phyloP scores from a whole-genome alignment of 2,113 vertebrate species.

The Hucho hucho region DNA sequence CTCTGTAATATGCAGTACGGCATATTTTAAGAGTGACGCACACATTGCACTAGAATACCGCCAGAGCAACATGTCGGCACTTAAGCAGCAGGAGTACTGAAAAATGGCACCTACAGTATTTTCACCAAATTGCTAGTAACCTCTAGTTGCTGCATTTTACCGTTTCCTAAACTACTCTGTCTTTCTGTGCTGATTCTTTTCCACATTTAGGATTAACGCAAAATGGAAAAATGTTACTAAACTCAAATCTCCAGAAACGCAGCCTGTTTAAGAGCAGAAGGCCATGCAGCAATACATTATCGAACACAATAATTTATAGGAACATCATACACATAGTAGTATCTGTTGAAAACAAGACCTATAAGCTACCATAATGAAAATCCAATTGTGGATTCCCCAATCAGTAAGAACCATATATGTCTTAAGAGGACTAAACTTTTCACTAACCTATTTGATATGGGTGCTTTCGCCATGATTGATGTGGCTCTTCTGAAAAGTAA shows the following conservation, averaged over 20 bases:
- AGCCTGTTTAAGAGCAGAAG: no score
- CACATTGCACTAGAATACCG: not conserved
- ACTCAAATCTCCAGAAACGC: no score
- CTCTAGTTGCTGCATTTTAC: not conserved
- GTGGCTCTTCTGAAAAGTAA: conserved; percentile 80
- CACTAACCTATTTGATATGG: not conserved
- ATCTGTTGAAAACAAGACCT: no score
- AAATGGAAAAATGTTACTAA: not conserved
- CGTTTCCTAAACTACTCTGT: not conserved
- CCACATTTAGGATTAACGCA: not conserved
- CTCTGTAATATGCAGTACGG: not conserved
- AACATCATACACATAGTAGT: no score
- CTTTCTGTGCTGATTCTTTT: not conserved
- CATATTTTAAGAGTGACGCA: not conserved
- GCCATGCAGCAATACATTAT: no score
- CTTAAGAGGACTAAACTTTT: no score
- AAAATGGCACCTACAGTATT: not conserved
- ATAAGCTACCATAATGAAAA: no score
- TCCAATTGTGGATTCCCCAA: no score
- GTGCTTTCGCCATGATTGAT: conserved; percentile 82
- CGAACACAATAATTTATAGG: no score
- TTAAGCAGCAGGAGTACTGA: not conserved
- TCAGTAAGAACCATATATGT: no score
- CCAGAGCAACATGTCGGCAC: not conserved
- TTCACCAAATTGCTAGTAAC: not conserved